Evolutionary conservation across 2,113 vertebrate species (phyloP).

Genomic region (Mirounga angustirostris): DNA sequence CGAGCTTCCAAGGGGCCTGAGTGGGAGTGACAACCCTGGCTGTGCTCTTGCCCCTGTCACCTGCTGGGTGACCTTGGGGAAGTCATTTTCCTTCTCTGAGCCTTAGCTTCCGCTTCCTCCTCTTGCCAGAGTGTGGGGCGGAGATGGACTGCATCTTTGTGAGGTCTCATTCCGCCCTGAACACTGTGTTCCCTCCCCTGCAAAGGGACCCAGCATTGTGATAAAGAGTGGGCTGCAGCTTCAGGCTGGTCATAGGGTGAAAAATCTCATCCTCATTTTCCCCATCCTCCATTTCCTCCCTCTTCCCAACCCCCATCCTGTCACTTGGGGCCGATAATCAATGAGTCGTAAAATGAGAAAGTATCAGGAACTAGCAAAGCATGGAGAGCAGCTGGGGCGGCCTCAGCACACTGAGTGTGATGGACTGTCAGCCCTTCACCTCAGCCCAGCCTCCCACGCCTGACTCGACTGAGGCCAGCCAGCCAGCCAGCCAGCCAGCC

Average conservation of each 20-base stretch:
- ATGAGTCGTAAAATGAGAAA: slow-evolving; percentile 80
- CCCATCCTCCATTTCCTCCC: not conserved
- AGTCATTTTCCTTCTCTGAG: not conserved
- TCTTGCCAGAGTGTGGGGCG: not conserved
- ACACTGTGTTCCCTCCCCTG: not conserved
- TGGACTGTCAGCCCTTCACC: not conserved
- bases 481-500: accelerated
- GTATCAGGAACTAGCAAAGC: slow-evolving; percentile 67
- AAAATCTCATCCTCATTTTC: not conserved
- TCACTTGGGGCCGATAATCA: slow-evolving; percentile 61
- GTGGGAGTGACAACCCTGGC: not conserved
- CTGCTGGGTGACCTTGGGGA: not conserved
- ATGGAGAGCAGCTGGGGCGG: slow-evolving; percentile 74
- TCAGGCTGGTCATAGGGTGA: not conserved
- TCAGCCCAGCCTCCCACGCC: not conserved
- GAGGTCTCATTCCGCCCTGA: not conserved
- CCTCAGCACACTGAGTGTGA: not conserved
- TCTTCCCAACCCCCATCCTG: slow-evolving; percentile 45
- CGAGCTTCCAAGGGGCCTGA: not conserved
- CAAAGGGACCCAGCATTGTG: not conserved
- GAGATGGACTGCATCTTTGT: no score
- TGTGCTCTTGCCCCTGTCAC: not conserved
- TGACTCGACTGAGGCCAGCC: not conserved
- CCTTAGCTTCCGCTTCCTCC: not conserved
- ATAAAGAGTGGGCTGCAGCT: not conserved